A percentile compares a stretch with the other conserved stretches of the same genome.
phyloP scores from a whole-genome alignment of 2,888 invertebrate genomes.

The Sinodicranocentrus sp. region DNA sequence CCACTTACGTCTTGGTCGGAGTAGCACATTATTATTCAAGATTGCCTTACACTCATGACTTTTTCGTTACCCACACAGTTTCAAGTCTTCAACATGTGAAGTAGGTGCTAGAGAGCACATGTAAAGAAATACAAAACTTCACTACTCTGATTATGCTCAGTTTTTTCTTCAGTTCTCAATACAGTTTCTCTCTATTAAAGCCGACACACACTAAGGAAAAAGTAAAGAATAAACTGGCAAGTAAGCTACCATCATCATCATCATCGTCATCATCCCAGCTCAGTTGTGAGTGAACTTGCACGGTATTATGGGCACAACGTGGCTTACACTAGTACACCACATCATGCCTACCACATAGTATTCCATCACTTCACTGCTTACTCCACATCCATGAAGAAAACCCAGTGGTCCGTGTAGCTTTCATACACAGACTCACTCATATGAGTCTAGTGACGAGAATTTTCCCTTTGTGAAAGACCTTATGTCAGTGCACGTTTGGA shows the following conservation, averaged over 20 bases:
- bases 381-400: conserved; percentile 24
- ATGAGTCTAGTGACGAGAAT: conserved; percentile 17
- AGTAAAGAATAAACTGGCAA: no score
- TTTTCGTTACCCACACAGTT: background rate
- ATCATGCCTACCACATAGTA: background rate
- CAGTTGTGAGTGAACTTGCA: no score
- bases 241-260: no score
- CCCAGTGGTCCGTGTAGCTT: conserved; percentile 43
- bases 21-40: conserved; percentile 56
- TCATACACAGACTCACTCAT: conserved; percentile 22
- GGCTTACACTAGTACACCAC: background rate
- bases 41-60: conserved; percentile 20
- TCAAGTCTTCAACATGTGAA: background rate
- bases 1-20: conserved; percentile 44
- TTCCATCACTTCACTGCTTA: background rate
- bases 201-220: no score
- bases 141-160: background rate
- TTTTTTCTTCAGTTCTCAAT: background rate
- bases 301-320: conserved; percentile 32
- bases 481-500: conserved; percentile 62
- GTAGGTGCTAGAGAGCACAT: background rate
- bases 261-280: no score
- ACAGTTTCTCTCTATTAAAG: conserved; percentile 6
- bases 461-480: conserved; percentile 53
- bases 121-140: background rate